Evolutionary conservation across 2,888 invertebrate species (phyloP).

Genomic region (Gonocerus acuteangulatus): DNA sequence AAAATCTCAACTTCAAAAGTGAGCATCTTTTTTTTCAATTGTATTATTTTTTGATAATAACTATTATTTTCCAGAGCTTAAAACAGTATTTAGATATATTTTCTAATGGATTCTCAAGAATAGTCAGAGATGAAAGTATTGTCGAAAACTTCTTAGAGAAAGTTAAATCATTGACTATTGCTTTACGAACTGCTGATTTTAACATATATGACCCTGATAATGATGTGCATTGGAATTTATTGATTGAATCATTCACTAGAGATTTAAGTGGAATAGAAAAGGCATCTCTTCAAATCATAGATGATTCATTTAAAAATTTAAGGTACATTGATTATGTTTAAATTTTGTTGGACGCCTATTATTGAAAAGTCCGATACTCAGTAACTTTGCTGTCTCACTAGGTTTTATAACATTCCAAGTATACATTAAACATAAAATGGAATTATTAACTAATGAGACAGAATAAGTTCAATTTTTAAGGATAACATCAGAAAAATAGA

Average conservation of each 20-base stretch:
- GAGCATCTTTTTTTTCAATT: too few relatives aligned
- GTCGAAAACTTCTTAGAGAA: conserved; percentile 3
- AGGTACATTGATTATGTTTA: neutral
- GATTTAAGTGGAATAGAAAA: conserved; percentile 6
- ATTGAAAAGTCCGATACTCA: neutral
- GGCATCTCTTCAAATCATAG: conserved; percentile 14
- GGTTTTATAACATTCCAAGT: too few relatives aligned
- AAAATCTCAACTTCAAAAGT: too few relatives aligned
- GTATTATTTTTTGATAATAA: too few relatives aligned
- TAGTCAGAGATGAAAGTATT: conserved; percentile 5
- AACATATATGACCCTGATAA: conserved; percentile 25
- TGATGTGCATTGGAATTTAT: conserved; percentile 21
- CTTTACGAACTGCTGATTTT: conserved; percentile 17
- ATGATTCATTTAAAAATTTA: conserved; percentile 15
- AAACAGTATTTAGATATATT: conserved; percentile 11
- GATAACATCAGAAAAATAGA: too few relatives aligned
- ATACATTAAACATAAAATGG: too few relatives aligned
- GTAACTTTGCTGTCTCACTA: too few relatives aligned
- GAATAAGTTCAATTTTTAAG: too few relatives aligned
- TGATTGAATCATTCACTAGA: conserved; percentile 1
- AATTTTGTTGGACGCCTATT: neutral
- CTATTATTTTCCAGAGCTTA: conserved; percentile 4
- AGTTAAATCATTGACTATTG: neutral
- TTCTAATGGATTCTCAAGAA: neutral
- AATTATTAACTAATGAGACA: too few relatives aligned